phyloP scores from a whole-genome alignment of 2,797 vertebrate genomes.

The Gallinago solitaria region DNA sequence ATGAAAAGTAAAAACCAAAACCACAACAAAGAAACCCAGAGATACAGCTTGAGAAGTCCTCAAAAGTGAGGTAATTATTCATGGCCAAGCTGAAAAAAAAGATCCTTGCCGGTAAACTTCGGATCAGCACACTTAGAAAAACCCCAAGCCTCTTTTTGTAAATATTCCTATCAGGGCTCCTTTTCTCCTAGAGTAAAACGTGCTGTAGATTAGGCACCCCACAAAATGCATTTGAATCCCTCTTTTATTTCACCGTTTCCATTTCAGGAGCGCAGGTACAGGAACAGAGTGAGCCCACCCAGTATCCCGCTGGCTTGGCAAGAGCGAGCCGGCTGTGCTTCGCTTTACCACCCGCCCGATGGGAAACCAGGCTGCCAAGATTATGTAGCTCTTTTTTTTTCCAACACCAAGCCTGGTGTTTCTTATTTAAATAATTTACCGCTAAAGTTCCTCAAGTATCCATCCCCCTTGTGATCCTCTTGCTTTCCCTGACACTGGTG shows the following conservation, averaged over 20 bases:
- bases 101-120: background rate
- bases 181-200: background rate
- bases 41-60: background rate
- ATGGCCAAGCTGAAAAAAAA: background rate
- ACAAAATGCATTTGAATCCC: background rate
- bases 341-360: background rate
- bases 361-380: background rate
- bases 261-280: background rate
- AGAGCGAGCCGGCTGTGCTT: background rate
- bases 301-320: background rate
- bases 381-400: background rate
- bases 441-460: background rate
- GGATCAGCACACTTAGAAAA: background rate
- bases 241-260: background rate
- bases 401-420: background rate
- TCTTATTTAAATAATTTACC: slow-evolving; percentile 8
- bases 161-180: background rate
- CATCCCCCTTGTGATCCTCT: background rate
- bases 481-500: background rate
- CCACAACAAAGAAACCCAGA: background rate
- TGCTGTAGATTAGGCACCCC: background rate
- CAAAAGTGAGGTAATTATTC: background rate
- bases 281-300: background rate
- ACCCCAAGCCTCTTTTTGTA: background rate
- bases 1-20: background rate